Conservation (phyloP, 2,888 invertebrate genomes). For the Andrena praecox region DNA sequence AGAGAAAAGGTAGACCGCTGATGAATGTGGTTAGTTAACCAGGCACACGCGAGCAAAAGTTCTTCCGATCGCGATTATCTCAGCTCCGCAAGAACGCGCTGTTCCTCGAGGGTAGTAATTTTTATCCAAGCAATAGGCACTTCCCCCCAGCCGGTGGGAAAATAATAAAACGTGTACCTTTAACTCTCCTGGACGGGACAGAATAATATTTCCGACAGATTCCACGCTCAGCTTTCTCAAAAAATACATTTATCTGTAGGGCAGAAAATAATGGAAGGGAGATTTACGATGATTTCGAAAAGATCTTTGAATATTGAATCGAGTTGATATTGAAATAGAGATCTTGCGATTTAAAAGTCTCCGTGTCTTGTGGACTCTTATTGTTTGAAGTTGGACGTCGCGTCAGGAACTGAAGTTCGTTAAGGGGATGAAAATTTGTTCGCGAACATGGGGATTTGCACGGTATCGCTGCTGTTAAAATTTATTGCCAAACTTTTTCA, state of each 20-base stretch:
- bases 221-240: neutral
- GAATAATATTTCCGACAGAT: neutral
- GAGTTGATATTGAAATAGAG: too few species aligned
- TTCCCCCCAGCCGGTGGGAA: neutral
- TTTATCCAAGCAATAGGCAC: slow-evolving; percentile 8
- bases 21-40: slow-evolving; percentile 16
- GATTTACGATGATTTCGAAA: neutral
- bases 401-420: slow-evolving; percentile 21
- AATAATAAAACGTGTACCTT: neutral
- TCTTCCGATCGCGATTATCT: slow-evolving; percentile 30
- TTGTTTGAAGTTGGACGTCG: neutral
- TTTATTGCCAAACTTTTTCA: slow-evolving; percentile 48
- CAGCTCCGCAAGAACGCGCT: neutral
- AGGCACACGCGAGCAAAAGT: slow-evolving; percentile 38
- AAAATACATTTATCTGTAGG: neutral
- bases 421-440: slow-evolving; percentile 37
- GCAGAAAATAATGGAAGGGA: neutral
- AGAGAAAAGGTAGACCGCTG: neutral
- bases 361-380: neutral
- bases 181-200: neutral
- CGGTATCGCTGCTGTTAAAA: slow-evolving; percentile 38
- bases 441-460: neutral
- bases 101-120: neutral
- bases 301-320: neutral
- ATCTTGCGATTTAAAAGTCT: neutral